Evolutionary conservation across 1,140 invertebrate genomes (phyloP).

Genomic region (Magallana angulata): DNA sequence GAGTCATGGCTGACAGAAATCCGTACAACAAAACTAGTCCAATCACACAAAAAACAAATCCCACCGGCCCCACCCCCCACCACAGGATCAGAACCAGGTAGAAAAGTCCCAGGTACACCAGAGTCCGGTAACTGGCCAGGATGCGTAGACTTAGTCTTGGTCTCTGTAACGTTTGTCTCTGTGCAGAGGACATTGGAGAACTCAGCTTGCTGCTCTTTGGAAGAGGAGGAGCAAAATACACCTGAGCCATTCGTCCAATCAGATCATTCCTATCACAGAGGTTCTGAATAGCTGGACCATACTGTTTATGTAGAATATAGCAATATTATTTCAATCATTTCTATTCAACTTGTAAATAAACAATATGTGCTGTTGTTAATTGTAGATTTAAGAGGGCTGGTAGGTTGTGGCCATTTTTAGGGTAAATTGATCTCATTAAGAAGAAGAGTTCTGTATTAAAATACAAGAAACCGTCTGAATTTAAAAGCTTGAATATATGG

Average conservation of each 20-base stretch:
- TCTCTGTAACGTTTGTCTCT: conserved; percentile 82
- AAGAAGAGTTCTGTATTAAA: too few relatives aligned
- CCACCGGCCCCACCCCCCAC: conserved; percentile 65
- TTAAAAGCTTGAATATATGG: too few relatives aligned
- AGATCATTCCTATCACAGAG: conserved; percentile 84
- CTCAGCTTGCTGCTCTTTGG: conserved; percentile 79
- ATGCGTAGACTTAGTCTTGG: conserved; percentile 86
- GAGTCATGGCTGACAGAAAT: conserved; percentile 13
- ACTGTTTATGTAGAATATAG: conserved; percentile 82
- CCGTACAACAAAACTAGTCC: conserved; percentile 17
- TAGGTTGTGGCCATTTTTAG: too few relatives aligned
- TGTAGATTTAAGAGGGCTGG: too few relatives aligned
- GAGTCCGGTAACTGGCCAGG: conserved; percentile 84
- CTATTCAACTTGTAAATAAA: too few relatives aligned
- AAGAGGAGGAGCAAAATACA: conserved; percentile 84
- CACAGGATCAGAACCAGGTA: conserved; percentile 65
- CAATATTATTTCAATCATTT: too few relatives aligned
- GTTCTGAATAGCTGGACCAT: conserved; percentile 82
- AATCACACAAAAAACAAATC: conserved; percentile 63
- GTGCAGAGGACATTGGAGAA: conserved; percentile 80
- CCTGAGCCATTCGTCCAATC: conserved; percentile 84
- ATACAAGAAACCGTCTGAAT: too few relatives aligned
- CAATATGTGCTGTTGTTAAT: too few relatives aligned
- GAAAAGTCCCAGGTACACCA: conserved; percentile 75
- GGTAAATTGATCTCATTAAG: too few relatives aligned